Evolutionary conservation across 1,140 invertebrate genomes (phyloP).

Genomic region (Palaemon carinicauda): DNA sequence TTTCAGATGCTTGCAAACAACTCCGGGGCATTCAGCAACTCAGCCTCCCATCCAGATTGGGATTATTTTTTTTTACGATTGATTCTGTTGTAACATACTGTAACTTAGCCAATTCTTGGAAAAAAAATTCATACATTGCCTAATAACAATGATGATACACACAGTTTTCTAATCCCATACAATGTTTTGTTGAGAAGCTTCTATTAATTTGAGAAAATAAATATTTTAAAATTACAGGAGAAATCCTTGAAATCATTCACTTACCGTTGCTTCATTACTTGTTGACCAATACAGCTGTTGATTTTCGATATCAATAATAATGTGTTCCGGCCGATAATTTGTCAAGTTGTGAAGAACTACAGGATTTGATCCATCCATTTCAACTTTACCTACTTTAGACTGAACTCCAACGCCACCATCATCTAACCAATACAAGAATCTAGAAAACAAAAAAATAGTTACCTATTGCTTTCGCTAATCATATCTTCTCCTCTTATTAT

Average conservation of each 20-base stretch:
- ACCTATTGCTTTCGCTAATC: not conserved
- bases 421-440: constrained; percentile 94
- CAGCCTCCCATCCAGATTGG: too few relatives aligned
- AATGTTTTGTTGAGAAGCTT: too few relatives aligned
- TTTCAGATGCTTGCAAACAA: too few relatives aligned
- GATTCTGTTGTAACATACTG: too few relatives aligned
- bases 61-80: too few relatives aligned
- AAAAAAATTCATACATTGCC: too few relatives aligned
- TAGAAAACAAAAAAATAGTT: constrained; percentile 63
- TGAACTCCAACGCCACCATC: constrained; percentile 90
- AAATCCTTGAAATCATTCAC: constrained; percentile 27
- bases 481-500: too few relatives aligned
- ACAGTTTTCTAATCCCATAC: too few relatives aligned
- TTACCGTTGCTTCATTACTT: constrained; percentile 76
- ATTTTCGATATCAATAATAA: constrained; percentile 85
- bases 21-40: too few relatives aligned
- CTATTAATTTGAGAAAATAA: not conserved
- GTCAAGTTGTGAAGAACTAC: constrained; percentile 48
- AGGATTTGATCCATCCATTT: constrained; percentile 86
- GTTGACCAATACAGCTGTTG: constrained; percentile 88
- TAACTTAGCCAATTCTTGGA: too few relatives aligned
- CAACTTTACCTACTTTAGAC: constrained; percentile 88
- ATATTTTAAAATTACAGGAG: not conserved
- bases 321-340: constrained; percentile 75
- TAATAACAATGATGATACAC: too few relatives aligned